These are phyloP conservation scores for Empidonax traillii DNA, from an alignment of 2,113 vertebrate genomes.

Conservation along the genomic window DNA sequence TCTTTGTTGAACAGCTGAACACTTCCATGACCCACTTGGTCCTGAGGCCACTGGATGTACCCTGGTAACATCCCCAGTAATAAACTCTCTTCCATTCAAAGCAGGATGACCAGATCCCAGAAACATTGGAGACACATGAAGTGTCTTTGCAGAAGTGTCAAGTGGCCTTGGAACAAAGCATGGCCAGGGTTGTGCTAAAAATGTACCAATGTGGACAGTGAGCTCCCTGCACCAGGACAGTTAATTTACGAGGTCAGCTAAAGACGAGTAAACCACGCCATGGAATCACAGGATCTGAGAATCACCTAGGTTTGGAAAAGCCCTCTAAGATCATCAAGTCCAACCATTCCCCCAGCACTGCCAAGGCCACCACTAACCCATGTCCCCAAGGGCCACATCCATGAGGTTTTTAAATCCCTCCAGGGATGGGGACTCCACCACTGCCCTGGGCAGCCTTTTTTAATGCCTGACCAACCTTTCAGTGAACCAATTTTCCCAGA, in stretches of 20 bases:
- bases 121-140: neutral
- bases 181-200: neutral
- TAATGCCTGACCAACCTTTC: neutral
- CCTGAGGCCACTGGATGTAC: too few species aligned
- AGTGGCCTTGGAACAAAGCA: fast-evolving
- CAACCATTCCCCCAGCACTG: neutral
- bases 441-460: neutral
- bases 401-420: fast-evolving
- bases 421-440: fast-evolving
- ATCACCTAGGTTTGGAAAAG: neutral
- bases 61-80: too few species aligned
- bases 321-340: neutral
- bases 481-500: neutral
- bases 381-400: neutral
- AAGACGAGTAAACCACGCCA: neutral
- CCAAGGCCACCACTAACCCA: neutral
- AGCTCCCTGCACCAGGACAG: neutral
- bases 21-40: neutral
- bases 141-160: neutral
- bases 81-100: neutral
- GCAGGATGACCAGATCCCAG: neutral
- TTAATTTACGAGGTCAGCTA: neutral
- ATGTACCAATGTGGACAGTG: neutral
- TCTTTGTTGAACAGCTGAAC: neutral
- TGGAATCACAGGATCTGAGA: neutral